Evolutionary conservation across 2,888 invertebrate species (phyloP), one percentile per base, ranked within the genome.

Genomic region (Pyrocoelia pectoralis): DNA sequence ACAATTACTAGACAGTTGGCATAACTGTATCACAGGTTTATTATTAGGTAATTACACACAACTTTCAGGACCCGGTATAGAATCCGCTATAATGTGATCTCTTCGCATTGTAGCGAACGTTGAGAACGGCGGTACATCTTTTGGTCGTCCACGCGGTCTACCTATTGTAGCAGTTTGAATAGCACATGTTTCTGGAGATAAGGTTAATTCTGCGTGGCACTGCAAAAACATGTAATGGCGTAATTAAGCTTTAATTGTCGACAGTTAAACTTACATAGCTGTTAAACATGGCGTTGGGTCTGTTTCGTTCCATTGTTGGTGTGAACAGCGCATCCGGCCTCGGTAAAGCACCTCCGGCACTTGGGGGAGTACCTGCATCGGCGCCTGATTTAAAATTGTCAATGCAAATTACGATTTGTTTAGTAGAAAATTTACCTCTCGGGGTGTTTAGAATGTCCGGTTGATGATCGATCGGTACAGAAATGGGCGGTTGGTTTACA

Each of bases 11-110:
- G 13, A 57, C 56, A 63, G 55, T 67, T 51, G 53, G 56, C 60
- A 59, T 55, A 60, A 55, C 56, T 65, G 52, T 68, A 66, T 66
- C 62, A 62, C 57, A 66, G 61, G 57, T 58, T 49, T 55, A 51
- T 51, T 56, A 50, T 62, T 60, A 61, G 53, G 59, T 72, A 68
- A 71, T 87, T 88, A 94, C 79, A 94, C 94, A 83, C 94, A 94
- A 84, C 93, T 94, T 81, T 94, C 94, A 41, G 93, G 94, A 65
- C 94, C 94, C 24, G 94, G 94, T 80, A 94, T 87, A 72, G 92
- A 89, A 79, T 93, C 93, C 54, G 93, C 91, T 74, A 94, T 87
- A 61, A 93, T 92, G 76, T 90, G 91, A 80, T 91, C 91, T 82
- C 89, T 86, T 80, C 88, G 84, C 73, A 87, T 83, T 80, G 87